Conservation (phyloP, 2,888 invertebrate genomes). For the Halocaridina rubra region DNA sequence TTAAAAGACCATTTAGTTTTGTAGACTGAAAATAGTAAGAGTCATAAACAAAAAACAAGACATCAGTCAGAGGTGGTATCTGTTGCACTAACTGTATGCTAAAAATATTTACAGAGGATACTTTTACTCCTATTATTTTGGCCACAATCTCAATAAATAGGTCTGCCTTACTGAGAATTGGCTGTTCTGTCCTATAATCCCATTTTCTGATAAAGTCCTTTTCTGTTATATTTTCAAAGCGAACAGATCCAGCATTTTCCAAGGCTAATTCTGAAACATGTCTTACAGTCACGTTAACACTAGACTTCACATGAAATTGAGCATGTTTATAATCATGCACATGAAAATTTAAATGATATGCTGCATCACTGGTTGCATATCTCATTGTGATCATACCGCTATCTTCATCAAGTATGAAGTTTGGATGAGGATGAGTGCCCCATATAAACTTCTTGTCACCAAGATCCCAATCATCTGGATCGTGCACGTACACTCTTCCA, state of each 20-base stretch:
- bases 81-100: constrained; percentile 87
- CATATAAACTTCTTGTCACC: constrained; percentile 97
- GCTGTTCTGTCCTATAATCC: constrained; percentile 87
- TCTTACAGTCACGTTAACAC: constrained; percentile 93
- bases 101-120: constrained; percentile 94
- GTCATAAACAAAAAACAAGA: constrained; percentile 94
- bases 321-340: constrained; percentile 95
- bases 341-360: constrained; percentile 72
- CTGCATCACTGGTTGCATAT: constrained; percentile 88
- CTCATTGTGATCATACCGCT: constrained; percentile 96
- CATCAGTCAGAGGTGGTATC: constrained; percentile 86
- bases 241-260: constrained; percentile 92
- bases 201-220: constrained; percentile 96
- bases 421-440: constrained; percentile 80
- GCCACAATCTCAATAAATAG: constrained; percentile 82
- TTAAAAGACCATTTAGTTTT: constrained; percentile 90
- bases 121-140: constrained; percentile 84
- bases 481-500: constrained; percentile 95
- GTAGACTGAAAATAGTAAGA: constrained; percentile 96
- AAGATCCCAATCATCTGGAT: constrained; percentile 98
- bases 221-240: constrained; percentile 92
- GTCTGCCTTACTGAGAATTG: constrained; percentile 88
- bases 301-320: constrained; percentile 91
- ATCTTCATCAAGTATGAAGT: constrained; percentile 89
- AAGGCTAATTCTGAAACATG: constrained; percentile 96